Evolutionary conservation across 2,888 invertebrate species (phyloP).

Genomic region (Ischnura elegans): DNA sequence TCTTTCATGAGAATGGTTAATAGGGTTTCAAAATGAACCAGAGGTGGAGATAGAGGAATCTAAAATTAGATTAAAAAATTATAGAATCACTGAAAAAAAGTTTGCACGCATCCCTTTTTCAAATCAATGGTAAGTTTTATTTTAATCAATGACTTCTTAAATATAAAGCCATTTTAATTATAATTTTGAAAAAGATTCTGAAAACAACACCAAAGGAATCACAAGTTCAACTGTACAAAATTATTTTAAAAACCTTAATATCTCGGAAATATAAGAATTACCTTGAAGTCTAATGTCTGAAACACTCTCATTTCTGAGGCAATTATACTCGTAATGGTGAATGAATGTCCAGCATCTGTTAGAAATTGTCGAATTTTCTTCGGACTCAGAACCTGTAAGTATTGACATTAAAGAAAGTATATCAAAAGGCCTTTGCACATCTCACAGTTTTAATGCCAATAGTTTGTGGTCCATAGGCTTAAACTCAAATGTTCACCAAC

Average conservation of each 20-base stretch:
- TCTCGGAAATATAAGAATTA: not conserved
- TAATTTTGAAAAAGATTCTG: not conserved
- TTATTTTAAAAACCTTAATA: not conserved
- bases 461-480: no score
- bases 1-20: conserved; percentile 10
- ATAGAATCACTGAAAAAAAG: not conserved
- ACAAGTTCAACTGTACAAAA: not conserved
- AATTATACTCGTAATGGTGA: conserved; percentile 44
- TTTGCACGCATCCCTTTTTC: not conserved
- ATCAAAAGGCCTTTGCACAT: not conserved
- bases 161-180: no score
- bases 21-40: conserved; percentile 11
- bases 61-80: not conserved
- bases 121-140: no score
- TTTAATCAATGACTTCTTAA: no score
- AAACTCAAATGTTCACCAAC: no score
- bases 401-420: not conserved
- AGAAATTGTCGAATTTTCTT: conserved; percentile 51
- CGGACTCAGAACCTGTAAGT: conserved; percentile 9
- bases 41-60: conserved; percentile 6
- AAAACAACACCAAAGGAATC: not conserved
- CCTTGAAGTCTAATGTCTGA: conserved; percentile 57
- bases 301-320: conserved; percentile 54
- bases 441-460: no score
- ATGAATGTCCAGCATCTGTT: conserved; percentile 50